A percentile compares a stretch with the other conserved stretches of the same genome.
Conservation (phyloP, 2,888 invertebrate genomes). For the Amblyjoppa fuscipennis region DNA sequence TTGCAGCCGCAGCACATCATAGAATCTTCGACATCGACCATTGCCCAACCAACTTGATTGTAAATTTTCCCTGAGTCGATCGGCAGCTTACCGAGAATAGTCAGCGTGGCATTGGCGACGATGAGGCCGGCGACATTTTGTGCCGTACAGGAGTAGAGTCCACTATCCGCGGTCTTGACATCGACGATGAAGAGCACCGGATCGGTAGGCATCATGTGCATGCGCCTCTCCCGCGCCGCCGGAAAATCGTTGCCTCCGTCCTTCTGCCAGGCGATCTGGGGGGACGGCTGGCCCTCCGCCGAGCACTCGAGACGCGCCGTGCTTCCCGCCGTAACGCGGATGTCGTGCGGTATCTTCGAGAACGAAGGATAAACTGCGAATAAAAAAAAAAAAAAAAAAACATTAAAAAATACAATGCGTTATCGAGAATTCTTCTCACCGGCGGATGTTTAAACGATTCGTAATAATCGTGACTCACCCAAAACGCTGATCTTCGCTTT, state of each 20-base stretch:
- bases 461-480: constrained; percentile 86
- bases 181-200: constrained; percentile 97
- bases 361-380: constrained; percentile 93
- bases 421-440: neutral
- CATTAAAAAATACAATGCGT: neutral
- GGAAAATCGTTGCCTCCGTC: constrained; percentile 98
- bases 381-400: constrained; percentile 32
- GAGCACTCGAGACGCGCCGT: constrained; percentile 96
- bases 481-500: constrained; percentile 95
- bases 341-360: constrained; percentile 93
- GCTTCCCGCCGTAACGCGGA: constrained; percentile 93
- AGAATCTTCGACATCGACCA: too few relatives aligned
- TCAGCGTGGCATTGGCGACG: constrained; percentile 94
- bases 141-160: constrained; percentile 97
- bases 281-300: constrained; percentile 94
- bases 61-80: too few relatives aligned
- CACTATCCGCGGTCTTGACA: constrained; percentile 95
- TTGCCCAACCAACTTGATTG: too few relatives aligned
- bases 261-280: constrained; percentile 96
- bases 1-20: too few relatives aligned
- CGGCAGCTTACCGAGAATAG: constrained; percentile 88
- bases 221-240: constrained; percentile 96
- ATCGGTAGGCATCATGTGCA: constrained; percentile 96
- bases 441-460: too few relatives aligned
- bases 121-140: constrained; percentile 95